A percentile compares a stretch with the other conserved stretches of the same genome.
phyloP scores from a whole-genome alignment of 2,113 vertebrate genomes.

The Pseudopodoces humilis region DNA sequence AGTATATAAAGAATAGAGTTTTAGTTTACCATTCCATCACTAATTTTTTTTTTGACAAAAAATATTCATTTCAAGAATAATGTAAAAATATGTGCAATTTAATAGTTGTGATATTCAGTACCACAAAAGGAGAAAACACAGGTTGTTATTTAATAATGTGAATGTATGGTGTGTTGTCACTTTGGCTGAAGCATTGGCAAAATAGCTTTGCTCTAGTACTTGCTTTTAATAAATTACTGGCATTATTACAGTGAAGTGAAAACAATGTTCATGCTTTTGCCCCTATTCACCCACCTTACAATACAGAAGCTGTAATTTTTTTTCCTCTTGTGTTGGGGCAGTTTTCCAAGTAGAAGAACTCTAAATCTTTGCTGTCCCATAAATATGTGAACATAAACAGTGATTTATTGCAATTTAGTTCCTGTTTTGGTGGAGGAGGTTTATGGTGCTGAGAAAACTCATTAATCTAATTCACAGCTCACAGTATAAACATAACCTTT shows the following conservation, averaged over 20 bases:
- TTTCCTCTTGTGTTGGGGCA: conserved; percentile 55
- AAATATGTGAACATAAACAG: conserved; percentile 74
- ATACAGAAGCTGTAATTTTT: conserved; percentile 55
- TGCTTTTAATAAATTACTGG: conserved; percentile 65
- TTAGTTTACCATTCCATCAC: background rate
- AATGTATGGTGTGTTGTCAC: background rate
- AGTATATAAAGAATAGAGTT: background rate
- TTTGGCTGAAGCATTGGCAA: conserved; percentile 21
- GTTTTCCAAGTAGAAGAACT: conserved; percentile 60
- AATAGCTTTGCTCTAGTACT: conserved; percentile 23
- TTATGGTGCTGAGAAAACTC: conserved; percentile 77
- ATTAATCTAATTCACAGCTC: conserved; percentile 81
- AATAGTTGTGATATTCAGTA: conserved; percentile 18
- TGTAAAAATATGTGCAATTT: conserved; percentile 1
- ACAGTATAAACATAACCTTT: conserved; percentile 80
- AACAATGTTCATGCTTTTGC: conserved; percentile 15
- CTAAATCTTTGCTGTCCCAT: conserved; percentile 75
- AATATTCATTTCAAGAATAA: background rate
- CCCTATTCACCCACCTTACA: conserved; percentile 49
- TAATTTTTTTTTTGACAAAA: background rate
- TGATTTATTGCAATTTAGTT: conserved; percentile 80
- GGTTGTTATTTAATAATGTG: background rate
- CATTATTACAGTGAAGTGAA: conserved; percentile 52
- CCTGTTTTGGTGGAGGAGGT: conserved; percentile 72
- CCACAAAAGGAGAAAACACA: conserved; percentile 17